A percentile compares a stretch with the other conserved stretches of the same genome.
These are phyloP conservation scores for Daubentonia madagascariensis DNA, from an alignment of 2,113 vertebrate genomes.

Conservation along the genomic window DNA sequence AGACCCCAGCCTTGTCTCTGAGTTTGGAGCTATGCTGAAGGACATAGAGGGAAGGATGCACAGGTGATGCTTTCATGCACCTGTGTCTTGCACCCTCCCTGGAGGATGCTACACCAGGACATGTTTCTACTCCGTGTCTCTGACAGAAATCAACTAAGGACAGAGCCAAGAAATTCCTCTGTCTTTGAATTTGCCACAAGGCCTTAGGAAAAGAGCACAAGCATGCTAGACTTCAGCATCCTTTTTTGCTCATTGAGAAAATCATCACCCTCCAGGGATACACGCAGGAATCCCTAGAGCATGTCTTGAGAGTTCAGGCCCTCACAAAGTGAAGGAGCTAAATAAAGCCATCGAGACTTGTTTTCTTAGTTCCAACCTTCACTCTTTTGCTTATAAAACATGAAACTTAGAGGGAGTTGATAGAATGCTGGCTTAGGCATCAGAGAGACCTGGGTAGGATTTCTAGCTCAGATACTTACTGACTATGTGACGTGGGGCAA, in stretches of 20 bases:
- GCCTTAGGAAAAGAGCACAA: not conserved
- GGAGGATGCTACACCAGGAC: accelerated
- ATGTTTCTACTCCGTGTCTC: not conserved
- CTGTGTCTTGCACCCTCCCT: accelerated
- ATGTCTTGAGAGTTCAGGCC: not conserved
- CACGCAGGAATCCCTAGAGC: not conserved
- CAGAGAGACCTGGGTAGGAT: not conserved
- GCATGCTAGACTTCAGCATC: accelerated
- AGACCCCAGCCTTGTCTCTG: not conserved
- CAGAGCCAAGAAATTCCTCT: not conserved
- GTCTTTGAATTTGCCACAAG: not conserved
- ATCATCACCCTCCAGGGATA: not conserved
- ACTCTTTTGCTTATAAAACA: not conserved
- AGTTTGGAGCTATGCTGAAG: not conserved
- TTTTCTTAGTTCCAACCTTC: not conserved
- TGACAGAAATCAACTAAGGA: not conserved
- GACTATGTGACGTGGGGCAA: accelerated
- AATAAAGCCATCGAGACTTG: accelerated
- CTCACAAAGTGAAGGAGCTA: not conserved
- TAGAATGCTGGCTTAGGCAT: not conserved
- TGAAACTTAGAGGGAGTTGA: not conserved
- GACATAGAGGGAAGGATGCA: accelerated
- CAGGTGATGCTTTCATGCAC: accelerated
- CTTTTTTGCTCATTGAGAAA: not conserved
- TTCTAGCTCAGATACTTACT: not conserved